phyloP scores from a whole-genome alignment of 2,888 invertebrate genomes.

The Xanthorhoe spadicearia region DNA sequence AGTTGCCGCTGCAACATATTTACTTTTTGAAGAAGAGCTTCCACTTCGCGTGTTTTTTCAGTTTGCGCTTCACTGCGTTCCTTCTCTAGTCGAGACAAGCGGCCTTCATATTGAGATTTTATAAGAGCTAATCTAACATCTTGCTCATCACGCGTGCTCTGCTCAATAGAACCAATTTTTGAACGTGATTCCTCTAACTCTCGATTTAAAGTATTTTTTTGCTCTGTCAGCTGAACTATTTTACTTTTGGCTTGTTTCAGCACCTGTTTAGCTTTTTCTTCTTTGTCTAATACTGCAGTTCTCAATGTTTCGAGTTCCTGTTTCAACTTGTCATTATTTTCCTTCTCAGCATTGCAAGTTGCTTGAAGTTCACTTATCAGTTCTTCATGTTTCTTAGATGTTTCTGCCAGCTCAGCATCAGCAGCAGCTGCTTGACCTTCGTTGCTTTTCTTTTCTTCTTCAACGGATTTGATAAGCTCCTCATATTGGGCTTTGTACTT shows the following conservation, averaged over 20 bases:
- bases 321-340: constrained; percentile 87
- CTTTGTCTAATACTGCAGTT: constrained; percentile 84
- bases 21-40: constrained; percentile 89
- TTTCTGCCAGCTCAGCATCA: constrained; percentile 72
- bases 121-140: constrained; percentile 85
- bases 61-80: constrained; percentile 87
- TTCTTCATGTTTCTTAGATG: constrained; percentile 81
- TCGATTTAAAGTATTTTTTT: constrained; percentile 85
- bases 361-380: constrained; percentile 73
- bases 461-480: constrained; percentile 88
- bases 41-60: constrained; percentile 87
- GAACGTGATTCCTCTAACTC: constrained; percentile 84
- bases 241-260: constrained; percentile 90
- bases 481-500: constrained; percentile 95
- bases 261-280: constrained; percentile 87
- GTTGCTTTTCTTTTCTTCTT: constrained; percentile 85
- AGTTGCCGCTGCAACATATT: constrained; percentile 89
- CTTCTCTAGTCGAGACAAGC: constrained; percentile 88
- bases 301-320: constrained; percentile 87
- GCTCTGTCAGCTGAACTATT: constrained; percentile 89
- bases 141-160: constrained; percentile 83
- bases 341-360: constrained; percentile 76
- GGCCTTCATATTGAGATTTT: constrained; percentile 89
- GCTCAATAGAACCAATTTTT: constrained; percentile 79
- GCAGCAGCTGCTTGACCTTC: constrained; percentile 83